Conservation (phyloP, 2,797 vertebrate genomes). For the Saguinus oedipus region DNA sequence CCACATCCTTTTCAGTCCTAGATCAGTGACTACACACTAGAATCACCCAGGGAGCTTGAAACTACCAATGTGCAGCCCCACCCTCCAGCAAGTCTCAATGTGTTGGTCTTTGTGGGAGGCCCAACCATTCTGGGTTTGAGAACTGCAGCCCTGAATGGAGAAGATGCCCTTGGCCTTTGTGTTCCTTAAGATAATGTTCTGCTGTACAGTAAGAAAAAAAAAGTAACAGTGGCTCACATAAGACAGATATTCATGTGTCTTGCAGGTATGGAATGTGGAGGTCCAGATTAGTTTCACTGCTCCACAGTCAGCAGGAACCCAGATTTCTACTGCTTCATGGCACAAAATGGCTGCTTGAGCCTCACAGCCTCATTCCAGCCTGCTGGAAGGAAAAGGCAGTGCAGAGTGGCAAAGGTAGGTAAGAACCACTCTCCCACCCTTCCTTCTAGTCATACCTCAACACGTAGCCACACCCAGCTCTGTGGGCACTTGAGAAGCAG, state of each 20-base stretch:
- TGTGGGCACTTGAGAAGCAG: neutral
- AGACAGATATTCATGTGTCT: neutral
- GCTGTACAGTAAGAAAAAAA: neutral
- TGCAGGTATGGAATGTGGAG: neutral
- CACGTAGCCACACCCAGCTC: neutral
- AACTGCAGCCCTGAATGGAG: neutral
- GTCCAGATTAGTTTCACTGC: neutral
- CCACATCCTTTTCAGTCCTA: neutral
- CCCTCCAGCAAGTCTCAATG: neutral
- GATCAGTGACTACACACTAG: neutral
- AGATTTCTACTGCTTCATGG: neutral
- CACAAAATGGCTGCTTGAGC: neutral
- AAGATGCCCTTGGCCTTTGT: neutral
- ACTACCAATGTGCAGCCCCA: neutral
- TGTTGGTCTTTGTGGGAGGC: neutral
- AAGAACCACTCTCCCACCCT: no score
- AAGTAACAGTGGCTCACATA: neutral
- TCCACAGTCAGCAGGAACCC: neutral
- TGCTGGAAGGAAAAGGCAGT: neutral
- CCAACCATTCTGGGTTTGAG: neutral
- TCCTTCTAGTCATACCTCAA: neutral
- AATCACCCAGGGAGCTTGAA: neutral
- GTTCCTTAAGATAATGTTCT: neutral
- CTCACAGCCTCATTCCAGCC: neutral
- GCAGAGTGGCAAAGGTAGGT: neutral